Evolutionary conservation across 2,113 vertebrate species (phyloP).

Genomic region (Malurus elegans): DNA sequence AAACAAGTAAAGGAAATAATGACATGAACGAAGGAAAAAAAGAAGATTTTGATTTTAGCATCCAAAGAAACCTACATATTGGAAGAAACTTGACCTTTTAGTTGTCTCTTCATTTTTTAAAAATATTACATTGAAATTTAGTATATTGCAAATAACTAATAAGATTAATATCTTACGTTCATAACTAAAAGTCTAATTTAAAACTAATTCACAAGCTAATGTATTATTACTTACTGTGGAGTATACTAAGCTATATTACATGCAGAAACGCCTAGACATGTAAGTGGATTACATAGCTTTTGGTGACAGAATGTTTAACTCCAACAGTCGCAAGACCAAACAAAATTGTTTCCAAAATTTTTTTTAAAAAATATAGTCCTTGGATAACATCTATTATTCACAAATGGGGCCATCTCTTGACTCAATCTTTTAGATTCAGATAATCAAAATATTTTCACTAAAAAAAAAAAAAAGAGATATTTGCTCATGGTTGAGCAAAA

Average conservation of each 20-base stretch:
- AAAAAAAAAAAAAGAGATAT: background rate
- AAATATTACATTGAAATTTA: background rate
- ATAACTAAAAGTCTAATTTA: background rate
- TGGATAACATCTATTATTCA: constrained; percentile 16
- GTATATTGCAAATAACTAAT: background rate
- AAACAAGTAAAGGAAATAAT: background rate
- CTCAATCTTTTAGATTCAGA: constrained; percentile 11
- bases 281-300: constrained; percentile 14
- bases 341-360: constrained; percentile 1
- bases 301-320: constrained; percentile 15
- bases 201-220: background rate
- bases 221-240: background rate
- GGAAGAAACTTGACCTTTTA: background rate
- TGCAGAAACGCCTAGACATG: background rate
- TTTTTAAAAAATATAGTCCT: background rate
- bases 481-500: constrained; percentile 20
- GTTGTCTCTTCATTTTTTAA: background rate
- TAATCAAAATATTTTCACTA: background rate
- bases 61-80: background rate
- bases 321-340: background rate
- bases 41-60: background rate
- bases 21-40: background rate
- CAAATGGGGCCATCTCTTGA: background rate
- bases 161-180: background rate
- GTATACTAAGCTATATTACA: background rate